Evolutionary conservation across 2,113 vertebrate species (phyloP), one percentile per base, ranked within the genome.

Genomic region (Rhinogobius similis): DNA sequence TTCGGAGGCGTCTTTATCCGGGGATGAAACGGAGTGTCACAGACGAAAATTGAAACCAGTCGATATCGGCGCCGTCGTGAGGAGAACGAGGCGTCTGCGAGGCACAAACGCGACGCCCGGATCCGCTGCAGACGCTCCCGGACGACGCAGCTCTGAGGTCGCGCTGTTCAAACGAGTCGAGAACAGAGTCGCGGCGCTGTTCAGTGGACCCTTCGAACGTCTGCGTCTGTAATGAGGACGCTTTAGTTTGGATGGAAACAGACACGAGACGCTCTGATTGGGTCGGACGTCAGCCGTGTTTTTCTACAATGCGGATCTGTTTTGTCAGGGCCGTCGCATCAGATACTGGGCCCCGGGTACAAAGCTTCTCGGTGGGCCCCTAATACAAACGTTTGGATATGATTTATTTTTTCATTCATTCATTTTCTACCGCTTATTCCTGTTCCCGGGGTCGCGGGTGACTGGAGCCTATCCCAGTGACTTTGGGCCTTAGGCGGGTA

Each of bases 31-130:
- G 66, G 68, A 56, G 78, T 85, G 88, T 86, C 85, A 83, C 65
- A 70, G 75, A 82, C 86, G 80, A 88, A n/a, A 87, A 91, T 83
- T 79, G 87, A 88, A 88, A 86, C 79, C 79, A 67, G 78, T 84
- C 83, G 38, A 77, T 82, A 80, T 82, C 77, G 38, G 41, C 8
- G 77, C 59, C 64, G 65, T 75, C 69, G 75, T 76, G 78, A 50
- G 21, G 24, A 58, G 24, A 26, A 58, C 29, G 72, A 74, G 38
- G 24, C 77, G 48, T 73, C 75, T 78, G 50, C 67, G 59, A 81
- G 65, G 58, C 41, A 55, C 69, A 76, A 69, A 62, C 67, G 52
- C 66, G 0, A 2, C 21, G 32, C 26, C 13, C 24, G 20, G 7
- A 29, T 32, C 13, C 18, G 9, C 58, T 61, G 38, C 58, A 61